phyloP scores from a whole-genome alignment of 2,797 vertebrate genomes.

The Brotula barbata region DNA sequence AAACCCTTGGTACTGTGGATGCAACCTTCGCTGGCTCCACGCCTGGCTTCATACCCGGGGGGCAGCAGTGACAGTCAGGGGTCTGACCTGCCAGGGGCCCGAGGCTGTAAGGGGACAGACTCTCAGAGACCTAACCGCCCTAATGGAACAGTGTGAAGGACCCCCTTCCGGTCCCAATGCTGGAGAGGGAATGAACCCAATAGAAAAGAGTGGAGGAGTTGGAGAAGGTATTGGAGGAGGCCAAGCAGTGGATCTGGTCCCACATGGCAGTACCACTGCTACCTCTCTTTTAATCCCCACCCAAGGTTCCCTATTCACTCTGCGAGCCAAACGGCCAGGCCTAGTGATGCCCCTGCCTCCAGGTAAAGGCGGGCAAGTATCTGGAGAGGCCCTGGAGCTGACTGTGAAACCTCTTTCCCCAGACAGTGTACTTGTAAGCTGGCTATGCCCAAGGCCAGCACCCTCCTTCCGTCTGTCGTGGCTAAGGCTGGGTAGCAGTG shows the following conservation, averaged over 20 bases:
- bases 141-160: constrained; percentile 90
- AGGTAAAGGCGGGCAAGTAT: constrained; percentile 77
- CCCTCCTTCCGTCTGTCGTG: constrained; percentile 91
- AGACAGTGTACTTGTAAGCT: constrained; percentile 89
- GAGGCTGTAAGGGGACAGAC: constrained; percentile 86
- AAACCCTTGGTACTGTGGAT: constrained; percentile 96
- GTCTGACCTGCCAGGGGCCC: constrained; percentile 89
- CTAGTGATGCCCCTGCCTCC: constrained; percentile 82
- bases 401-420: constrained; percentile 89
- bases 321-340: constrained; percentile 84
- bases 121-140: constrained; percentile 85
- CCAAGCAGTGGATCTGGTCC: constrained; percentile 62
- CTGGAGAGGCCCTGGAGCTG: constrained; percentile 83
- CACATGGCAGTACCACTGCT: constrained; percentile 65
- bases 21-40: constrained; percentile 91
- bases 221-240: constrained; percentile 63
- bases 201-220: constrained; percentile 66
- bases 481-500: constrained; percentile 88
- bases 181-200: constrained; percentile 55
- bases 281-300: constrained; percentile 76
- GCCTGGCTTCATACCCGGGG: constrained; percentile 87
- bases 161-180: constrained; percentile 65
- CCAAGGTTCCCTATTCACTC: constrained; percentile 89
- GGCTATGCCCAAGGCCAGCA: constrained; percentile 83
- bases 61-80: constrained; percentile 85